phyloP scores from a whole-genome alignment of 2,113 vertebrate genomes.

The Odobenus rosmarus region DNA sequence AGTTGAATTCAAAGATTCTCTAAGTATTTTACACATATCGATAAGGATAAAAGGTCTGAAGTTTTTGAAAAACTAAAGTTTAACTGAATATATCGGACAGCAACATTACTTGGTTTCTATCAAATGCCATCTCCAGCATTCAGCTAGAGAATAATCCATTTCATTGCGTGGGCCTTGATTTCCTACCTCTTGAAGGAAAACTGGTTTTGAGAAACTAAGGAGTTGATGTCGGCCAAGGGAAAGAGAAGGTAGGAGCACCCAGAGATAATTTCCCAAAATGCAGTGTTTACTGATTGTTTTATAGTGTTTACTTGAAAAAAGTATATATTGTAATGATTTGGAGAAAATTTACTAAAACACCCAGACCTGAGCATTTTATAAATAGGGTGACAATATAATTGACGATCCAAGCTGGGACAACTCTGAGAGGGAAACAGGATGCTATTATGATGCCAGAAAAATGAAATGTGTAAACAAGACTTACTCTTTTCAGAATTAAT shows the following conservation, averaged over 20 bases:
- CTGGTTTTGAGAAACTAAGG: not conserved
- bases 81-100: not conserved
- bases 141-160: not conserved
- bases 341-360: not conserved
- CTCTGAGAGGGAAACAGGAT: not conserved
- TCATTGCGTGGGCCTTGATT: not conserved
- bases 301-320: not conserved
- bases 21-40: not conserved
- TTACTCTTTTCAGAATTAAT: not conserved
- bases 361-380: not conserved
- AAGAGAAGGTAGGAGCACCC: not conserved
- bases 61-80: not conserved
- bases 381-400: not conserved
- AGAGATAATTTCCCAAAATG: not conserved
- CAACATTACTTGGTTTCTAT: not conserved
- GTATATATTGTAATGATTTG: not conserved
- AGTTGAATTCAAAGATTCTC: not conserved
- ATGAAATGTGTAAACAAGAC: not conserved
- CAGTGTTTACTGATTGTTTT: not conserved
- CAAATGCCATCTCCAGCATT: not conserved
- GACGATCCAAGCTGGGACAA: not conserved
- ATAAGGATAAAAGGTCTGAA: not conserved
- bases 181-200: not conserved
- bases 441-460: not conserved
- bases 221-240: too few species aligned